Conservation (phyloP, 2,113 vertebrate species). For the Cryptomyrus ogoouensis region DNA sequence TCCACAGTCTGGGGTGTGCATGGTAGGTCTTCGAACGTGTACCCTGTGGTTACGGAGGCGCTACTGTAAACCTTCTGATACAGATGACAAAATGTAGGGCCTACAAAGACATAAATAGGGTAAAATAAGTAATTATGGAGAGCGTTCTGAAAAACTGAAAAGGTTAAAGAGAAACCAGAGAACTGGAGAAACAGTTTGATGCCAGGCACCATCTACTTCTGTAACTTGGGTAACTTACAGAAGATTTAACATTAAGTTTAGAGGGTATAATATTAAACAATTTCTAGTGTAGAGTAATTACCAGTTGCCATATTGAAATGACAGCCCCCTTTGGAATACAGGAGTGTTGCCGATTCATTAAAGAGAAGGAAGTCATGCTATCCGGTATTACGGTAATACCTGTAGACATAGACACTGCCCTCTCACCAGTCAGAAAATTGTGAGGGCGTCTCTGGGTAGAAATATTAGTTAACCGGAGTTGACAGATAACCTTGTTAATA, state of each 20-base stretch:
- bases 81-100: no score
- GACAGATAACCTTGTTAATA: neutral
- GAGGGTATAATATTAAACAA: neutral
- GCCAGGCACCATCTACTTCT: neutral
- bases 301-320: slow-evolving; percentile 78
- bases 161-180: no score
- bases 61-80: no score
- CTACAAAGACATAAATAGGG: no score
- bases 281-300: slow-evolving; percentile 21
- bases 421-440: slow-evolving; percentile 32
- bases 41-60: no score
- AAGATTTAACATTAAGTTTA: neutral
- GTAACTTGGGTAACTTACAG: neutral
- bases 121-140: no score
- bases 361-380: neutral
- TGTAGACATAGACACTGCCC: slow-evolving; percentile 29
- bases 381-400: neutral
- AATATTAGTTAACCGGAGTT: neutral
- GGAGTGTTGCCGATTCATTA: slow-evolving; percentile 50
- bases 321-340: slow-evolving; percentile 82
- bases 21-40: no score
- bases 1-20: no score
- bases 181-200: neutral
- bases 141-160: no score
- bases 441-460: slow-evolving; percentile 57